Evolutionary conservation across 2,888 invertebrate genomes (phyloP), one percentile per base, ranked within the genome.

Genomic region (Folsomia manolachei): DNA sequence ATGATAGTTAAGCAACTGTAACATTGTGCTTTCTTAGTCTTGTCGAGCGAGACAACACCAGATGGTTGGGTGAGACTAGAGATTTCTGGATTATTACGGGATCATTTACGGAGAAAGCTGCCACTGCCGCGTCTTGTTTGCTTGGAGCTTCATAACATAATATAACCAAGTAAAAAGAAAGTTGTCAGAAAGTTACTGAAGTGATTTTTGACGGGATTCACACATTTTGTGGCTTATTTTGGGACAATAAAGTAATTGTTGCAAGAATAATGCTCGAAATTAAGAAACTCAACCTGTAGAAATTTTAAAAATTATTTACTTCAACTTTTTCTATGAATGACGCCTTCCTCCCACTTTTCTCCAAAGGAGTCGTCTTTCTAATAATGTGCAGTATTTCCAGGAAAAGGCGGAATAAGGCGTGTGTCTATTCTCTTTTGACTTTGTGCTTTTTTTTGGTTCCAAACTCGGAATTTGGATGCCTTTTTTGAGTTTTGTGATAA

Each of bases 91-190:
- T 66, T 66, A 66, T 52, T 52, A n/a, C 9, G 51, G 65, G 65
- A 66, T 66, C 65, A 52, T 66, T 66, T 66, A 51, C 65, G 52
- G 51, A 52, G 65, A 51, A 56, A 56, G 56, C 56, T 19, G 56
- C 18, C 21, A n/a, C n/a, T n/a, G n/a, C n/a, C n/a, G n/a, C n/a
- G n/a, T n/a, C n/a, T n/a, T n/a, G n/a, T n/a, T n/a, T n/a, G n/a
- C n/a, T n/a, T n/a, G n/a, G n/a, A n/a, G n/a, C n/a, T n/a, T n/a
- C n/a, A n/a, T n/a, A n/a, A n/a, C n/a, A n/a, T n/a, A n/a, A n/a
- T n/a, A n/a, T n/a, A n/a, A n/a, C n/a, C n/a, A n/a, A n/a, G n/a
- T n/a, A n/a, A n/a, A n/a, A n/a, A n/a, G n/a, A n/a, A n/a, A n/a
- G n/a, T n/a, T n/a, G n/a, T n/a, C n/a, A n/a, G n/a, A n/a, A n/a